Conservation (phyloP, 1,140 invertebrate genomes). For the Meloidogyne floridensis region DNA sequence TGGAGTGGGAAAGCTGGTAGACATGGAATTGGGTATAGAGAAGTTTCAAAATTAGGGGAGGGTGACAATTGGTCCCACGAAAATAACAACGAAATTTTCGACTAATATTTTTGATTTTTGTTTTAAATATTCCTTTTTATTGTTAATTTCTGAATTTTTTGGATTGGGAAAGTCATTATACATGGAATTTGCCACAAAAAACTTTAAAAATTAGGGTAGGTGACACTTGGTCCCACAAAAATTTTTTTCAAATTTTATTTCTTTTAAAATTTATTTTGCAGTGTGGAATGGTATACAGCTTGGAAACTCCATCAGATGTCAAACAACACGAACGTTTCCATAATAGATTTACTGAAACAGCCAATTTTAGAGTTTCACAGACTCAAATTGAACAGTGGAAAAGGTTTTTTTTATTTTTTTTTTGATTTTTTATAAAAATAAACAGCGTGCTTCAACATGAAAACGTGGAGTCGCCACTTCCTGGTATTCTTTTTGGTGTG, state of each 20-base stretch:
- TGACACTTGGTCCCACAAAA: background rate
- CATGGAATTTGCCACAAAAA: too few relatives aligned
- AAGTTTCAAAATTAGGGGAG: too few relatives aligned
- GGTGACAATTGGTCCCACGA: too few relatives aligned
- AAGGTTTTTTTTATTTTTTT: slow-evolving; percentile 23
- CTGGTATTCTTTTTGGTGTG: slow-evolving; percentile 36
- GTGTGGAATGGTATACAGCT: slow-evolving; percentile 53
- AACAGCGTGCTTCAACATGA: slow-evolving; percentile 36
- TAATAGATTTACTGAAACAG: slow-evolving; percentile 48
- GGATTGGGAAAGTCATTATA: too few relatives aligned
- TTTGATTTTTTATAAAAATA: background rate
- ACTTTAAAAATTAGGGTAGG: too few relatives aligned
- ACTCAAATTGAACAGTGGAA: slow-evolving; percentile 45
- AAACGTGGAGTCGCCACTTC: slow-evolving; percentile 14
- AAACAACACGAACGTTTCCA: slow-evolving; percentile 41
- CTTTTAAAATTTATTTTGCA: slow-evolving; percentile 28
- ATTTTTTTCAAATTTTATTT: slow-evolving; percentile 19
- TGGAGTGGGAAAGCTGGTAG: too few relatives aligned
- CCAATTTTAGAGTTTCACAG: slow-evolving; percentile 35
- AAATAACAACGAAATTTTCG: too few relatives aligned
- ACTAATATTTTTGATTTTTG: too few relatives aligned
- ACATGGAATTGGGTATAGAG: too few relatives aligned
- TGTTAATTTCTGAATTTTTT: too few relatives aligned
- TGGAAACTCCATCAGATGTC: slow-evolving; percentile 38
- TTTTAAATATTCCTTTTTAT: too few relatives aligned